Percentiles rank a stretch among this genome's conserved stretches.
Conservation (phyloP, 2,113 vertebrate genomes). For the Panthera leo region DNA sequence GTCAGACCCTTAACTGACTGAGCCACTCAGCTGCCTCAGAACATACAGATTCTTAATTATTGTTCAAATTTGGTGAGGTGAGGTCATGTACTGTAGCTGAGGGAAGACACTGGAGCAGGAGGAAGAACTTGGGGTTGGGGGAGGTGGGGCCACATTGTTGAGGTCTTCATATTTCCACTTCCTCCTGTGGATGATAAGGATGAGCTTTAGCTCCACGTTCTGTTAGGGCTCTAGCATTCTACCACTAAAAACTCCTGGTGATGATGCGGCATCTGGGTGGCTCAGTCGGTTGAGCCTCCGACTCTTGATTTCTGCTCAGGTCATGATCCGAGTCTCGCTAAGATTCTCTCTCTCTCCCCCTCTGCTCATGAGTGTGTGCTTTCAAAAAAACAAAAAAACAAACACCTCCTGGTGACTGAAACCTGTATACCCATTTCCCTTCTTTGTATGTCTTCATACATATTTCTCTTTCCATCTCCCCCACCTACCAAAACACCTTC, state of each 20-base stretch:
- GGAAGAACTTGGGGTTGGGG: not conserved
- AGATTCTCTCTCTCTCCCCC: too few relatives aligned
- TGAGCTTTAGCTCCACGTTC: not conserved
- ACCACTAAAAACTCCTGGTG: not conserved
- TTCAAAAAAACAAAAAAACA: too few relatives aligned
- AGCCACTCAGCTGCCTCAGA: not conserved
- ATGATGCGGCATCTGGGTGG: too few relatives aligned
- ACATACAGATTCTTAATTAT: not conserved
- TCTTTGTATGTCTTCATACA: not conserved
- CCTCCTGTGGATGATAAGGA: not conserved
- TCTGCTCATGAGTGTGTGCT: too few relatives aligned
- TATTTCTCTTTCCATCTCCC: not conserved
- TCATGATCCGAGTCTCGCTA: too few relatives aligned
- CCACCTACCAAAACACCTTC: not conserved
- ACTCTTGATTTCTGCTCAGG: too few relatives aligned
- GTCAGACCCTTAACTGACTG: too few relatives aligned
- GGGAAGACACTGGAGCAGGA: too few relatives aligned
- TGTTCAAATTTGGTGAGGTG: not conserved
- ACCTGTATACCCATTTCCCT: not conserved
- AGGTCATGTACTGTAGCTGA: not conserved
- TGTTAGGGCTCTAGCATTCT: not conserved
- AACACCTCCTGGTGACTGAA: not conserved
- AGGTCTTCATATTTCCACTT: fast-evolving
- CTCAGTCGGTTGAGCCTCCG: too few relatives aligned
- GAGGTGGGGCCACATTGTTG: fast-evolving